These are phyloP conservation scores for Aethes cnicana DNA, from an alignment of 2,888 invertebrate species.

Conservation along the genomic window DNA sequence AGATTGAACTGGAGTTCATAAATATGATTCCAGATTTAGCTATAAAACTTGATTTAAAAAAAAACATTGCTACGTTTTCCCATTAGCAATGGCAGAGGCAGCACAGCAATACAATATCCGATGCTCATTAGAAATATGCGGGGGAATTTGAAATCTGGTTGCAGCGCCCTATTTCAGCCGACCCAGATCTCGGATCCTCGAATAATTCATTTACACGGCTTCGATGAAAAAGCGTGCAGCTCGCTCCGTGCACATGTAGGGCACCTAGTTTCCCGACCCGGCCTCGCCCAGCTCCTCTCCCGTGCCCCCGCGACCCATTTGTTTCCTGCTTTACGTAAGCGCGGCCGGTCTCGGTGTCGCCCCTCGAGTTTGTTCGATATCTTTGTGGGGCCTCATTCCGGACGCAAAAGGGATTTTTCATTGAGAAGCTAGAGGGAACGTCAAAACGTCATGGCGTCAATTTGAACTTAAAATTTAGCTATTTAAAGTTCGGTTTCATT, in stretches of 20 bases:
- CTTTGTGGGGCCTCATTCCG: slow-evolving; percentile 20
- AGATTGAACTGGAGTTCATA: too few relatives aligned
- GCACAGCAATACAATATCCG: too few relatives aligned
- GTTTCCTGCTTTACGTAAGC: slow-evolving; percentile 59
- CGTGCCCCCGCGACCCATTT: slow-evolving; percentile 62
- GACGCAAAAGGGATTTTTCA: slow-evolving; percentile 2
- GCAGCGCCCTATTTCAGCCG: slow-evolving; percentile 17
- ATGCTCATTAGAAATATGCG: too few relatives aligned
- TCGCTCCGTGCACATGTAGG: slow-evolving; percentile 58
- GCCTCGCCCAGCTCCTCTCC: slow-evolving; percentile 26
- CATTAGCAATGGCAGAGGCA: too few relatives aligned
- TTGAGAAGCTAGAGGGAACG: neutral
- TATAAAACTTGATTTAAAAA: too few relatives aligned
- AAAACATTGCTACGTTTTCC: too few relatives aligned
- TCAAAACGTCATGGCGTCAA: too few relatives aligned
- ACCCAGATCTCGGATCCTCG: slow-evolving; percentile 35
- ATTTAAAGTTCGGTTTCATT: too few relatives aligned
- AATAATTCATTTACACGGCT: slow-evolving; percentile 51
- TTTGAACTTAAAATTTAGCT: too few relatives aligned
- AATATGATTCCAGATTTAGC: too few relatives aligned
- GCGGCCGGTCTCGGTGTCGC: slow-evolving; percentile 4
- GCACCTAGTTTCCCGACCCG: slow-evolving; percentile 57
- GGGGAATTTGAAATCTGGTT: too few relatives aligned
- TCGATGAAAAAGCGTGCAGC: slow-evolving; percentile 45
- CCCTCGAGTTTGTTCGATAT: slow-evolving; percentile 36